A percentile compares a stretch with the other conserved stretches of the same genome.
Evolutionary conservation across 2,888 invertebrate genomes (phyloP).

Genomic region (Andrena hattorfiana): DNA sequence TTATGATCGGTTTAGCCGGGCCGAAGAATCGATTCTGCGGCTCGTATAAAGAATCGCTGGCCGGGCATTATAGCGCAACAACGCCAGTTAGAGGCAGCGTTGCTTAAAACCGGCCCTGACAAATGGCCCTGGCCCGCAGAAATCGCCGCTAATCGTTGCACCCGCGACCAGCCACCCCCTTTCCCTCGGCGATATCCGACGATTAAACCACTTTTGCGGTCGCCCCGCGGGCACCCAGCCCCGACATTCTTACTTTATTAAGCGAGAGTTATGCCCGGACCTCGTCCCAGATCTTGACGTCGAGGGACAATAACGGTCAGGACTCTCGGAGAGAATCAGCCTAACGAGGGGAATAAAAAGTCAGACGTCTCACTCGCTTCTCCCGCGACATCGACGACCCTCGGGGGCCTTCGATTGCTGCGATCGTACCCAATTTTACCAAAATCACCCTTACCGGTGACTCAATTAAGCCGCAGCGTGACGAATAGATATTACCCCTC

Average conservation of each 20-base stretch:
- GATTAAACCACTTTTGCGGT: slow-evolving; percentile 61
- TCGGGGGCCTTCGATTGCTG: background rate
- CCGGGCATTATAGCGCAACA: slow-evolving; percentile 29
- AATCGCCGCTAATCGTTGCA: slow-evolving; percentile 62
- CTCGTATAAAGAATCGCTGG: slow-evolving; percentile 30
- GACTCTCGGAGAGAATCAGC: background rate
- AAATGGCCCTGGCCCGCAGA: slow-evolving; percentile 49
- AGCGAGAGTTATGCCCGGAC: slow-evolving; percentile 51
- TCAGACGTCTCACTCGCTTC: background rate
- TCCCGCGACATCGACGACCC: background rate
- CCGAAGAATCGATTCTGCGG: slow-evolving; percentile 59
- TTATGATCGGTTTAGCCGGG: slow-evolving; percentile 76
- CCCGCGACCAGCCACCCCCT: slow-evolving; percentile 35
- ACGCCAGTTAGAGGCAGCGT: slow-evolving; percentile 27
- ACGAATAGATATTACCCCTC: no score
- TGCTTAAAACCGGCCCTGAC: slow-evolving; percentile 51
- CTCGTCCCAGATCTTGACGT: slow-evolving; percentile 25
- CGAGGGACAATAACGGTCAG: slow-evolving; percentile 17
- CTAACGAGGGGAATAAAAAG: slow-evolving; percentile 33
- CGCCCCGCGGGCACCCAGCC: background rate
- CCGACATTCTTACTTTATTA: slow-evolving; percentile 62
- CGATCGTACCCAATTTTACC: background rate
- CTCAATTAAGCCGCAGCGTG: no score
- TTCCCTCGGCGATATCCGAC: slow-evolving; percentile 29
- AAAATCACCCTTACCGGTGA: background rate